Conservation (phyloP, 2,797 vertebrate species). For the Schizopygopsis pylzovi region DNA sequence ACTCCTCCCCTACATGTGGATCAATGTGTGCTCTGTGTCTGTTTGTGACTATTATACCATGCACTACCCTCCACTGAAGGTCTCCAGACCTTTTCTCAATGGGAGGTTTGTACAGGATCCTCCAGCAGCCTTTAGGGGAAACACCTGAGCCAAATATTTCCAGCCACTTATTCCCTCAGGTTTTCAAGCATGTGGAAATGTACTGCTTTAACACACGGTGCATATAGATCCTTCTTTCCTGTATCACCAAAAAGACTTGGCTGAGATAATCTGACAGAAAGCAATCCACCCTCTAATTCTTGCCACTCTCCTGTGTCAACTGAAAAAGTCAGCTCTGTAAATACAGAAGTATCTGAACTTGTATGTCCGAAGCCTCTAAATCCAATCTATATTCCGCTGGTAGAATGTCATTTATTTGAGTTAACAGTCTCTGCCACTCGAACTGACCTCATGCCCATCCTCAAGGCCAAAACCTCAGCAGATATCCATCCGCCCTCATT, state of each 20-base stretch:
- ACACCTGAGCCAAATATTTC: not conserved
- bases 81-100: not conserved
- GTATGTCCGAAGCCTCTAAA: not conserved
- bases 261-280: not conserved
- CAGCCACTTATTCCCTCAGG: not conserved
- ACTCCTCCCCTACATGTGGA: no score
- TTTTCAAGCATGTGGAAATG: no score
- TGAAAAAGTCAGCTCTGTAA: not conserved
- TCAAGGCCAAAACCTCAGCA: no score
- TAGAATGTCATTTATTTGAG: not conserved
- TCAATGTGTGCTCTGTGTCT: not conserved
- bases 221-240: not conserved
- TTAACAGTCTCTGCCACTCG: no score
- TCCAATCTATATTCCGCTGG: not conserved
- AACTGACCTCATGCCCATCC: no score
- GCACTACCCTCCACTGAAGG: not conserved
- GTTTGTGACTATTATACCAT: slow-evolving; percentile 7
- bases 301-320: not conserved
- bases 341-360: not conserved
- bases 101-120: not conserved
- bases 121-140: not conserved
- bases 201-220: not conserved
- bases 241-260: not conserved
- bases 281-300: no score
- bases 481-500: no score